Conservation (phyloP, 1,140 invertebrate species). For the Vollenhovia emeryi region DNA sequence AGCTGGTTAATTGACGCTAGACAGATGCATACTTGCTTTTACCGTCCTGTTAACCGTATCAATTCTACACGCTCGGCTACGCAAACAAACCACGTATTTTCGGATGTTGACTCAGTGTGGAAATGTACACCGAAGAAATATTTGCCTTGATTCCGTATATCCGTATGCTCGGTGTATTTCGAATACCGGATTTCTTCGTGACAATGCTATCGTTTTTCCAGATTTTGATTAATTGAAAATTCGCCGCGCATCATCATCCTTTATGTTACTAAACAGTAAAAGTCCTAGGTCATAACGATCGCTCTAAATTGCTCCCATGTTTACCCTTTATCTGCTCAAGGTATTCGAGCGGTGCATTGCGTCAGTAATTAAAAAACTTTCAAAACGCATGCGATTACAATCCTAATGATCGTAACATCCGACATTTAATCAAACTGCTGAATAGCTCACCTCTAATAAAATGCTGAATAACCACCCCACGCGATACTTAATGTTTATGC, state of each 20-base stretch:
- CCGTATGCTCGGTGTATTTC: background rate
- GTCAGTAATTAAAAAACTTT: constrained; percentile 7
- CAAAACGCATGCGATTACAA: background rate
- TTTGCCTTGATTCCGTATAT: constrained; percentile 37
- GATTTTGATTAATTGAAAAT: constrained; percentile 40
- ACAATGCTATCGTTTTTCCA: background rate
- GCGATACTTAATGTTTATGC: constrained; percentile 33
- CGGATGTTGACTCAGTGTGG: constrained; percentile 72
- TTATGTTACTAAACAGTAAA: background rate
- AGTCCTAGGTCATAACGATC: background rate
- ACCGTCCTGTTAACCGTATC: constrained; percentile 72
- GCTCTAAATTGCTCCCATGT: background rate
- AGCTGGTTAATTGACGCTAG: constrained; percentile 74
- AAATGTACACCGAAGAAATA: constrained; percentile 63
- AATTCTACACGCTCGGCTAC: constrained; percentile 69
- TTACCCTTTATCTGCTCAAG: background rate
- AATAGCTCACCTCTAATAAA: constrained; percentile 11
- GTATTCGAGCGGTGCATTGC: background rate
- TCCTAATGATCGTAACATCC: constrained; percentile 3
- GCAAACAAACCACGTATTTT: constrained; percentile 76
- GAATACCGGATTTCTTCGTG: constrained; percentile 1
- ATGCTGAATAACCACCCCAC: background rate
- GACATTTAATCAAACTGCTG: background rate
- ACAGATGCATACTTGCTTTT: constrained; percentile 73
- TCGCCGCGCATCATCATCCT: background rate